Evolutionary conservation across 2,113 vertebrate genomes (phyloP).

Genomic region (Acanthochromis polyacanthus): DNA sequence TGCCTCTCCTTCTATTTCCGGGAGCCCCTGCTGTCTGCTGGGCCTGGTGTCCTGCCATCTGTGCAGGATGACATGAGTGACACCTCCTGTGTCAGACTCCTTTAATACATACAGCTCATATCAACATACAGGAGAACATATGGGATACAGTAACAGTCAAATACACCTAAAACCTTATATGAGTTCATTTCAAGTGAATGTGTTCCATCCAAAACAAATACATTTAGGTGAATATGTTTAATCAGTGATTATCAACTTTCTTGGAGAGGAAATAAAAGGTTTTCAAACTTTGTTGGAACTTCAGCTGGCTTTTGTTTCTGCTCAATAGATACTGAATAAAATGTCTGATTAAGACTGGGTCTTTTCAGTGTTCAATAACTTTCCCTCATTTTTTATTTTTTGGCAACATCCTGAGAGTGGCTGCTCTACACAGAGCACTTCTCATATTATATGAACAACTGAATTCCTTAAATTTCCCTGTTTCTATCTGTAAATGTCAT

Average conservation of each 20-base stretch:
- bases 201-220: conserved; percentile 11
- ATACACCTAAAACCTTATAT: background rate
- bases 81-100: conserved; percentile 26
- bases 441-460: conserved; percentile 8
- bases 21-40: conserved; percentile 65
- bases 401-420: background rate
- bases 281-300: conserved; percentile 42
- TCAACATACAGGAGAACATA: conserved; percentile 22
- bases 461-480: background rate
- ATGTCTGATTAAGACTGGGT: conserved; percentile 10
- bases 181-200: background rate
- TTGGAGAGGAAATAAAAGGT: conserved; percentile 41
- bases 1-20: conserved; percentile 50
- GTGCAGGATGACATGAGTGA: conserved; percentile 58
- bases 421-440: background rate
- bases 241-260: conserved; percentile 39
- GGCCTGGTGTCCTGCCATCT: conserved; percentile 73
- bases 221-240: conserved; percentile 20
- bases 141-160: conserved; percentile 1
- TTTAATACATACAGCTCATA: conserved; percentile 22
- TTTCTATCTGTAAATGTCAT: too few species aligned
- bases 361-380: conserved; percentile 2
- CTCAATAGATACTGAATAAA: conserved; percentile 19
- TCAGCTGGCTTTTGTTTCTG: conserved; percentile 27
- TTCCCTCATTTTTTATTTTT: background rate